A percentile compares a stretch with the other conserved stretches of the same genome.
phyloP scores from a whole-genome alignment of 2,797 vertebrate species.

The Triplophysa yarkandensis region DNA sequence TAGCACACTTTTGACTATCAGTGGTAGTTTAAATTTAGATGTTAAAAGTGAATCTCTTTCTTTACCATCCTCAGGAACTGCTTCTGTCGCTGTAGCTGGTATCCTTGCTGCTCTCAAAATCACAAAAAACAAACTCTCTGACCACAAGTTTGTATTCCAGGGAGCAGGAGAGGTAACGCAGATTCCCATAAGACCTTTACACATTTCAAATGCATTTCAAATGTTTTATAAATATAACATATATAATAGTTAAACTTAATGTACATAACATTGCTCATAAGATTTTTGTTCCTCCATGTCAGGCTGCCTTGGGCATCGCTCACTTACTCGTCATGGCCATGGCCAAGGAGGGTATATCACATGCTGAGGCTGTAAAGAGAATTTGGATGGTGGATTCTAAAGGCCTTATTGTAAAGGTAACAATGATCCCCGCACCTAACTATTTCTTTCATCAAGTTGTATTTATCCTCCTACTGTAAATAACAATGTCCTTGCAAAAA shows the following conservation, averaged over 20 bases:
- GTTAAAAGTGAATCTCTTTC: background rate
- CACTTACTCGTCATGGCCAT: conserved; percentile 94
- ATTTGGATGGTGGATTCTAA: conserved; percentile 99
- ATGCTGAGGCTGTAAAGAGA: conserved; percentile 83
- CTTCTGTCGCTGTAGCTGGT: conserved; percentile 92
- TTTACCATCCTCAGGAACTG: conserved; percentile 81
- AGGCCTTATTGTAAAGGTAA: conserved; percentile 95
- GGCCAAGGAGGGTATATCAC: conserved; percentile 85
- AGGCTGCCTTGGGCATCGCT: conserved; percentile 96
- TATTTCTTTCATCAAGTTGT: conserved; percentile 23
- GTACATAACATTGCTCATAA: background rate
- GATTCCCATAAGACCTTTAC: background rate
- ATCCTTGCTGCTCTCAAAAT: conserved; percentile 89
- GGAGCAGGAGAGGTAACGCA: conserved; percentile 90
- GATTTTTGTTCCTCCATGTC: conserved; percentile 13
- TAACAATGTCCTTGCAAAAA: conserved; percentile 25
- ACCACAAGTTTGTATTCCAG: conserved; percentile 96
- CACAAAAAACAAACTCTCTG: conserved; percentile 88
- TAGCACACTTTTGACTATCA: too few species aligned
- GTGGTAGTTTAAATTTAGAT: too few species aligned
- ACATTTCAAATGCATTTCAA: too few species aligned
- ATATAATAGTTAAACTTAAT: too few species aligned
- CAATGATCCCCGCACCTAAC: background rate
- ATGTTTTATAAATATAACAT: too few species aligned
- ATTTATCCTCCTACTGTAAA: conserved; percentile 32